These are phyloP conservation scores for Paraplagusia blochii DNA, from an alignment of 2,113 vertebrate genomes.

Conservation along the genomic window DNA sequence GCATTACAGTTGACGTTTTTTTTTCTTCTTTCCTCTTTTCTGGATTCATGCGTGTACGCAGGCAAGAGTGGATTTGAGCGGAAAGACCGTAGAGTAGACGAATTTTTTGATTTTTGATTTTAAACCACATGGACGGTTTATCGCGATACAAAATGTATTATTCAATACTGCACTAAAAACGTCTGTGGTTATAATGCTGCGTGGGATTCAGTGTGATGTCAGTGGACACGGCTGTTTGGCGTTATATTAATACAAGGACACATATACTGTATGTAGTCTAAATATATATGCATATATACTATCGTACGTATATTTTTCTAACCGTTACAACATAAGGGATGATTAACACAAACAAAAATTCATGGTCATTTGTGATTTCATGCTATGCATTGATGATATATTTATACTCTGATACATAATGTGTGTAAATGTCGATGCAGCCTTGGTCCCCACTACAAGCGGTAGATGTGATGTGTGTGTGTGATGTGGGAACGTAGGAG, in stretches of 20 bases:
- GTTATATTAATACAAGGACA: no score
- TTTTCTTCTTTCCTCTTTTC: neutral
- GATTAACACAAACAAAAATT: no score
- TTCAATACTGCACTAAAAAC: constrained; percentile 66
- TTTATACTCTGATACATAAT: constrained; percentile 3
- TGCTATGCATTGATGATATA: constrained; percentile 1
- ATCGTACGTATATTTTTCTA: no score
- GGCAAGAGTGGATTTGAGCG: constrained; percentile 11
- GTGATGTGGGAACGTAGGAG: constrained; percentile 32
- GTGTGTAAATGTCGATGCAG: no score
- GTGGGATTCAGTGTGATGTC: constrained; percentile 43
- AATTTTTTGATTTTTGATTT: constrained; percentile 29
- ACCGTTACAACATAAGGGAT: no score
- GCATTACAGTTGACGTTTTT: constrained; percentile 43
- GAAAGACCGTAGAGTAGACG: constrained; percentile 43
- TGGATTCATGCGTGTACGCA: constrained; percentile 10
- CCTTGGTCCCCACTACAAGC: neutral
- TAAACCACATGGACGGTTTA: constrained; percentile 57
- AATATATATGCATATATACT: no score
- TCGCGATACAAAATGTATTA: constrained; percentile 65
- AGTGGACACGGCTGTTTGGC: constrained; percentile 26
- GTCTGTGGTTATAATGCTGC: constrained; percentile 60
- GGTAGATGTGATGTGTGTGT: constrained; percentile 36
- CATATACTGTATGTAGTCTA: no score
- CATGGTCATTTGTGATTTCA: neutral